Conservation (phyloP, 2,113 vertebrate genomes). For the Archocentrus centrarchus region DNA sequence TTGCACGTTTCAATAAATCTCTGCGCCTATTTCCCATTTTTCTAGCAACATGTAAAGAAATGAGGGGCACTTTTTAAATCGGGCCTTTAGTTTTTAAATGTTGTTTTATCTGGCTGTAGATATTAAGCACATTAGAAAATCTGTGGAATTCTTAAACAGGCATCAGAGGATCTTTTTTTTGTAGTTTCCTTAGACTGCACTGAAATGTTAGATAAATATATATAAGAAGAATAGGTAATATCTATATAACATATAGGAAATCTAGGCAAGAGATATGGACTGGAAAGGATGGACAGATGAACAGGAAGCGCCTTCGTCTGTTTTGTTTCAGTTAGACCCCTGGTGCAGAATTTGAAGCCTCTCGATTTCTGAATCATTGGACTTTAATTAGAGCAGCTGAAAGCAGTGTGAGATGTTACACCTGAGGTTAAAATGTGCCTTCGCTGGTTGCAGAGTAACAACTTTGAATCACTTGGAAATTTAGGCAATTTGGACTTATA, state of each 20-base stretch:
- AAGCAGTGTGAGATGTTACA: constrained; percentile 27
- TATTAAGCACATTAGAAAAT: neutral
- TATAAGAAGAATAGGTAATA: neutral
- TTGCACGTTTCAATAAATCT: too few species aligned
- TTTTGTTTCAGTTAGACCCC: neutral
- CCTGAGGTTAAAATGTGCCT: neutral
- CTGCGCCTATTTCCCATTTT: too few species aligned
- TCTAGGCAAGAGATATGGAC: neutral
- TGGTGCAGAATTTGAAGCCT: constrained; percentile 12
- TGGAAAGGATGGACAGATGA: neutral
- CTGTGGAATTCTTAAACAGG: neutral
- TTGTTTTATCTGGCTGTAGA: neutral
- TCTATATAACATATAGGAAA: neutral
- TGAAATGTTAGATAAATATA: too few species aligned
- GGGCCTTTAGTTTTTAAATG: neutral
- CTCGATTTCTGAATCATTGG: neutral
- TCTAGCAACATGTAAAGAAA: too few species aligned
- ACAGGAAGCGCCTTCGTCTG: neutral
- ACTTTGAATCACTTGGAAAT: neutral
- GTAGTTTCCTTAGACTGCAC: neutral
- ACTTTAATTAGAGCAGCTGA: neutral
- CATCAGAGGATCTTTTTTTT: neutral
- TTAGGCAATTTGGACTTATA: neutral
- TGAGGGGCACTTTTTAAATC: too few species aligned
- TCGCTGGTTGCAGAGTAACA: neutral